These are phyloP conservation scores for Perithous albicinctus DNA, from an alignment of 2,888 invertebrate species.

Conservation along the genomic window DNA sequence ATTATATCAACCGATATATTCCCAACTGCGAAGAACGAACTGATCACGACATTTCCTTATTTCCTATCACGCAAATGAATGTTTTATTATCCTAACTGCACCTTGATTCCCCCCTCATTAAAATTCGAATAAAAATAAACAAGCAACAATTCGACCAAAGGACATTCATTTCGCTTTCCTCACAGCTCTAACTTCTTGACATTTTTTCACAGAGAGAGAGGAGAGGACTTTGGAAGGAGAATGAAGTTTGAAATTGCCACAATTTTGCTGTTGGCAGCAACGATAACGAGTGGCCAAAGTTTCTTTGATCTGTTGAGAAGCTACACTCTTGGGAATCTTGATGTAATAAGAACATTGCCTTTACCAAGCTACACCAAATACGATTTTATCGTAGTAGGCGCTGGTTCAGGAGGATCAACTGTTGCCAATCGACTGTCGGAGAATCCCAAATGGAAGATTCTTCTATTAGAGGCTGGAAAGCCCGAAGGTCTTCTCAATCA, in stretches of 20 bases:
- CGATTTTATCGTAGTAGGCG: conserved; percentile 90
- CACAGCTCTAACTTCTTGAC: not conserved
- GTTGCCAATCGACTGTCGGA: conserved; percentile 90
- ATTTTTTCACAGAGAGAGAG: not conserved
- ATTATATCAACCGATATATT: conserved; percentile 18
- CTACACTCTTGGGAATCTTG: conserved; percentile 67
- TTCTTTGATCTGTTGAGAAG: conserved; percentile 75
- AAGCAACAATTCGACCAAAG: not conserved
- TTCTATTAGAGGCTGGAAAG: conserved; percentile 89
- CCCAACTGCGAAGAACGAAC: not conserved
- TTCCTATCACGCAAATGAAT: conserved; percentile 10
- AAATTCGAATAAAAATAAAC: not conserved
- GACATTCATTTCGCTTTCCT: not conserved
- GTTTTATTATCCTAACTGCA: not conserved
- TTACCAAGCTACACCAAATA: conserved; percentile 84
- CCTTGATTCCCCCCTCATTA: not conserved
- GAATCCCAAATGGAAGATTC: conserved; percentile 87
- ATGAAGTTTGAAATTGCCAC: conserved; percentile 30
- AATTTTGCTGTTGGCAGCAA: conserved; percentile 41
- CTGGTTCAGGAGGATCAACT: conserved; percentile 90
- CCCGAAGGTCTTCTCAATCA: conserved; percentile 86
- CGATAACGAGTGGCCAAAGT: conserved; percentile 36
- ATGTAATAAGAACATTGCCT: conserved; percentile 69
- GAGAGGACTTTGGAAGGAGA: not conserved
- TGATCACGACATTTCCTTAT: conserved; percentile 40